Conservation (phyloP, 2,888 invertebrate genomes). For the Ryuthela nishihirai region DNA sequence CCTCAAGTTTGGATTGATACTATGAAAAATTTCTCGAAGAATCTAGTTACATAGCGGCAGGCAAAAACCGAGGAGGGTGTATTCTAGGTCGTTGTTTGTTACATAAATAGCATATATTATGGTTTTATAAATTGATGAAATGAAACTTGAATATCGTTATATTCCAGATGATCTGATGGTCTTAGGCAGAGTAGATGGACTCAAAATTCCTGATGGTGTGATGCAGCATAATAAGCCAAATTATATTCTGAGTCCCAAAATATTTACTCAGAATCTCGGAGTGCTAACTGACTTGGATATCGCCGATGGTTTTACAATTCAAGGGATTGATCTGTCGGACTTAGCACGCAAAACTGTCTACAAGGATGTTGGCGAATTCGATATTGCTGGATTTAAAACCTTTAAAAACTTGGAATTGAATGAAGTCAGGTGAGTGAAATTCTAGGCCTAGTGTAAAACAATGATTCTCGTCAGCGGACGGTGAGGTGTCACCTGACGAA, state of each 20-base stretch:
- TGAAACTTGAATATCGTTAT: no score
- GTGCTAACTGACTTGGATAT: slow-evolving; percentile 12
- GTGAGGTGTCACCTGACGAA: no score
- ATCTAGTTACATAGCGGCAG: no score
- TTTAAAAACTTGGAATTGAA: slow-evolving; percentile 13
- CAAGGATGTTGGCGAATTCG: slow-evolving; percentile 1
- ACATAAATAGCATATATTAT: no score
- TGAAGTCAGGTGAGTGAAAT: slow-evolving; percentile 15
- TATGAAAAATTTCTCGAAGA: no score
- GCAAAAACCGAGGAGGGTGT: no score
- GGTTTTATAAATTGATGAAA: no score
- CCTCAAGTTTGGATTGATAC: no score
- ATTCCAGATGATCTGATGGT: slow-evolving; percentile 27
- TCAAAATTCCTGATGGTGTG: slow-evolving; percentile 15
- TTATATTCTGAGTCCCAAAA: slow-evolving; percentile 17
- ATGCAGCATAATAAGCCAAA: slow-evolving; percentile 19
- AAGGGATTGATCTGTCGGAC: slow-evolving; percentile 27
- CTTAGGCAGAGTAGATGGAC: slow-evolving; percentile 20
- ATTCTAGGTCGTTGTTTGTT: no score
- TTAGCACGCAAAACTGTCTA: slow-evolving; percentile 16
- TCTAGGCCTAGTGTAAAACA: neutral
- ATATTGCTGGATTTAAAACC: slow-evolving; percentile 16
- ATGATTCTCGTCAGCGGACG: no score
- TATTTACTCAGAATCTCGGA: slow-evolving; percentile 10
- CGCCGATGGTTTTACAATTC: slow-evolving; percentile 10